These are phyloP conservation scores for Drosophila ercepeae DNA, from an alignment of 1,140 invertebrate genomes.

Conservation along the genomic window DNA sequence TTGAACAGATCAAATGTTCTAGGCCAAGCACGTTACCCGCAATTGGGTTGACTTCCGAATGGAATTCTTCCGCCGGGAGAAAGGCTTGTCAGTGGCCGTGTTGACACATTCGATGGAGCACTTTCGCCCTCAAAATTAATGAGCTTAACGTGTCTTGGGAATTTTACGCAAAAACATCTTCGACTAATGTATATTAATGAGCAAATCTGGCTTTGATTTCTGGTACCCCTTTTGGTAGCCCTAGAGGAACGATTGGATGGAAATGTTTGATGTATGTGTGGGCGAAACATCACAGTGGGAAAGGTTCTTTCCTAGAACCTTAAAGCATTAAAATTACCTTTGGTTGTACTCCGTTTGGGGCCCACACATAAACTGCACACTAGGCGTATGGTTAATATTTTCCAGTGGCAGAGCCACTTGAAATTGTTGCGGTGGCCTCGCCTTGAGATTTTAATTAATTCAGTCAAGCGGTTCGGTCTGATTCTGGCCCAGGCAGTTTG, in stretches of 20 bases:
- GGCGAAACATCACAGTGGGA: neutral
- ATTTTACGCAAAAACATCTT: constrained; percentile 8
- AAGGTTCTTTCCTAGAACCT: neutral
- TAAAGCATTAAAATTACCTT: constrained; percentile 11
- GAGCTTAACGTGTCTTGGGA: constrained; percentile 28
- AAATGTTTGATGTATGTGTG: constrained; percentile 9
- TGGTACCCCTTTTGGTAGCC: neutral
- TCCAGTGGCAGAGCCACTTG: neutral
- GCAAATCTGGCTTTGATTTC: constrained; percentile 39
- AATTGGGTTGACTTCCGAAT: neutral
- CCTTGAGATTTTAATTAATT: constrained; percentile 39
- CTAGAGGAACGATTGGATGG: neutral
- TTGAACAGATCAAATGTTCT: constrained; percentile 44
- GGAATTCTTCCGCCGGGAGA: neutral
- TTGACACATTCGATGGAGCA: constrained; percentile 12
- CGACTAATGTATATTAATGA: constrained; percentile 40
- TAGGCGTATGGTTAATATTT: constrained; percentile 49
- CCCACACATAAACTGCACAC: constrained; percentile 4
- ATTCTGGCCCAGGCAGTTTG: neutral
- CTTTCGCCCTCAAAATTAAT: constrained; percentile 37
- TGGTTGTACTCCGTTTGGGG: constrained; percentile 12
- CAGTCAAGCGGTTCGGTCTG: constrained; percentile 8
- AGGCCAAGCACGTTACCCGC: constrained; percentile 55
- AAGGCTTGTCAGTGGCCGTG: constrained; percentile 21
- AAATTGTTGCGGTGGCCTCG: neutral